A percentile compares a stretch with the other conserved stretches of the same genome.
These are phyloP conservation scores for Sebastes baramenuke DNA, from an alignment of 2,797 vertebrate genomes.

Conservation along the genomic window DNA sequence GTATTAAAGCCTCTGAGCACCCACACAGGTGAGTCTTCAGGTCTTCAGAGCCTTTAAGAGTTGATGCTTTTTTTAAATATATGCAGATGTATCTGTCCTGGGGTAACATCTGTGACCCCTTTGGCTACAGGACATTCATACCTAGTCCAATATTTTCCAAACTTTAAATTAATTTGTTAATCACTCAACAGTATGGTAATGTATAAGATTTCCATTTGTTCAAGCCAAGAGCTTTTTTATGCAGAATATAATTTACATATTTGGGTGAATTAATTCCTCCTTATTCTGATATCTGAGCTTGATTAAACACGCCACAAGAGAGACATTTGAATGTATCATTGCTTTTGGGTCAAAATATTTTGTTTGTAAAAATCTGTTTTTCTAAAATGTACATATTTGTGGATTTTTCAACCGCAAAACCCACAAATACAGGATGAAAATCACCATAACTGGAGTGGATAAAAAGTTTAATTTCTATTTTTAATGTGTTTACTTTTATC, in stretches of 20 bases:
- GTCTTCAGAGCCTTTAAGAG: too few relatives aligned
- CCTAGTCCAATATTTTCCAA: not conserved
- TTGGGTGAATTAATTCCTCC: not conserved
- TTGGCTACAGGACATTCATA: not conserved
- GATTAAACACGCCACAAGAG: not conserved
- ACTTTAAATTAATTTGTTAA: not conserved
- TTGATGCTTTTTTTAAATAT: not conserved
- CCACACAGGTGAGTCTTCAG: too few relatives aligned
- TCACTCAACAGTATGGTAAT: not conserved
- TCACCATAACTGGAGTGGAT: not conserved
- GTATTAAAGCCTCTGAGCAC: too few relatives aligned
- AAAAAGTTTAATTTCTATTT: not conserved
- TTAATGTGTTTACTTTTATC: not conserved
- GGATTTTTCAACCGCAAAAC: not conserved
- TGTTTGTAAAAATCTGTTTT: too few relatives aligned
- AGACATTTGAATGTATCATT: not conserved
- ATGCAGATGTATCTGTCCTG: too few relatives aligned
- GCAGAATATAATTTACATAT: not conserved
- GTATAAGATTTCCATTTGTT: not conserved
- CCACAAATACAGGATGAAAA: not conserved
- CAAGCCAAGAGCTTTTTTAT: not conserved
- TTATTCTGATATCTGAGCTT: not conserved
- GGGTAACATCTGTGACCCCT: not conserved
- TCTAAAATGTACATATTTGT: not conserved
- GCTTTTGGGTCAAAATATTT: not conserved